phyloP scores from a whole-genome alignment of 2,113 vertebrate genomes.

The Cyprinus carpio region DNA sequence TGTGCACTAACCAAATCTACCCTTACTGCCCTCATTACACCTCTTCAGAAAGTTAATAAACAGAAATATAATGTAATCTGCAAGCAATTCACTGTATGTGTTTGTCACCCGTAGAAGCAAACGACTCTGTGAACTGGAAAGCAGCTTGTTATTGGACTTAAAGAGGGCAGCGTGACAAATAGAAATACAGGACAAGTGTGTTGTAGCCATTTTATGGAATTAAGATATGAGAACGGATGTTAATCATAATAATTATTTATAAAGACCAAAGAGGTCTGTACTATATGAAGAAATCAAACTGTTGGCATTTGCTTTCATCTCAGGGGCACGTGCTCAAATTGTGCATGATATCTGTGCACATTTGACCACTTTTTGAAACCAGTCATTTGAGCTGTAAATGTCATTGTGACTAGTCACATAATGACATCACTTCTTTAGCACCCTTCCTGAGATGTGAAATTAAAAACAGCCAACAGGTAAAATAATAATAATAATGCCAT shows the following conservation, averaged over 20 bases:
- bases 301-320: not conserved
- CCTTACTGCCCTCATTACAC: constrained; percentile 30
- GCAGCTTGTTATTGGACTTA: constrained; percentile 13
- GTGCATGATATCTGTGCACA: not conserved
- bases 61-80: constrained; percentile 21
- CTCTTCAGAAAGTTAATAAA: constrained; percentile 40
- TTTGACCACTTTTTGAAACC: not conserved
- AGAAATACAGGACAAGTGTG: not conserved
- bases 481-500: not conserved
- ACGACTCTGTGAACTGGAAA: constrained; percentile 17
- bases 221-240: not conserved
- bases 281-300: not conserved
- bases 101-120: constrained; percentile 1
- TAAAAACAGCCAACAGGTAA: not conserved
- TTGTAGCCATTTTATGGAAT: not conserved
- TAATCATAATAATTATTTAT: not conserved
- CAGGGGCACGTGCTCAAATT: not conserved
- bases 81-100: constrained; percentile 8
- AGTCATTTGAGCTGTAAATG: not conserved
- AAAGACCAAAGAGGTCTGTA: not conserved
- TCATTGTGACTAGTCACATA: not conserved
- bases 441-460: not conserved
- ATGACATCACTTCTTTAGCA: not conserved
- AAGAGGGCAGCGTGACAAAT: constrained; percentile 1
- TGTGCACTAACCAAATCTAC: constrained; percentile 62